Evolutionary conservation across 2,113 vertebrate genomes (phyloP).

Genomic region (Forbesichthys papilliferus): DNA sequence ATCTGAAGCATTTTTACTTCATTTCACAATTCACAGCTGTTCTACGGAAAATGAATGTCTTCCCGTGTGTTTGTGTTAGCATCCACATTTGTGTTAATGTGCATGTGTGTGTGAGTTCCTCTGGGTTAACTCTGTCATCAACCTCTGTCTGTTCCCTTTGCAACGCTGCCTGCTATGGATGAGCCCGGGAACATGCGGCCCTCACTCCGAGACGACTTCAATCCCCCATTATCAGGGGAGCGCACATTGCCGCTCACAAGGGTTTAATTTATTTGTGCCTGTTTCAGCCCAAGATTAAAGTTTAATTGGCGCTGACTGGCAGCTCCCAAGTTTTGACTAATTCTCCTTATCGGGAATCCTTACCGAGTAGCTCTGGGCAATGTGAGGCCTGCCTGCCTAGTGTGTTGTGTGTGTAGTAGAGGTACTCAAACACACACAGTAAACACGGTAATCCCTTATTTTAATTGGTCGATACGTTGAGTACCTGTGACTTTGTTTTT

Average conservation of each 20-base stretch:
- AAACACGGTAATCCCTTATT: conserved; percentile 66
- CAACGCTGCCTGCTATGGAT: conserved; percentile 59
- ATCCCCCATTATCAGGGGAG: conserved; percentile 81
- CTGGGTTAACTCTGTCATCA: conserved; percentile 49
- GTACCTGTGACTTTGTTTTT: conserved; percentile 66
- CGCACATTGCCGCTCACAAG: conserved; percentile 82
- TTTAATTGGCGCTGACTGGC: conserved; percentile 84
- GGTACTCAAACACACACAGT: conserved; percentile 45
- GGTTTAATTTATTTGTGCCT: conserved; percentile 87
- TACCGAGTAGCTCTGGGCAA: conserved; percentile 82
- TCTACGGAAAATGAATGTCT: too few species aligned
- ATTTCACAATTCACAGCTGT: too few species aligned
- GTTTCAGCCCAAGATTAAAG: conserved; percentile 85
- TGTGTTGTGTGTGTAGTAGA: conserved; percentile 50
- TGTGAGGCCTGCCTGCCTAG: conserved; percentile 71
- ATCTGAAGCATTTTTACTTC: too few species aligned
- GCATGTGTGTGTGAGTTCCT: conserved; percentile 54
- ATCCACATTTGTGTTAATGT: not conserved
- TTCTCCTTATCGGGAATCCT: conserved; percentile 84
- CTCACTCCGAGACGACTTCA: conserved; percentile 76
- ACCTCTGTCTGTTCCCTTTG: conserved; percentile 46
- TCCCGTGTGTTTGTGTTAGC: too few species aligned
- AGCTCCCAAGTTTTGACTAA: conserved; percentile 86
- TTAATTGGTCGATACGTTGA: conserved; percentile 68
- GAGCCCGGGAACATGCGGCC: conserved; percentile 68